Conservation (phyloP, 2,888 invertebrate genomes). For the Mechanitis messenoides region DNA sequence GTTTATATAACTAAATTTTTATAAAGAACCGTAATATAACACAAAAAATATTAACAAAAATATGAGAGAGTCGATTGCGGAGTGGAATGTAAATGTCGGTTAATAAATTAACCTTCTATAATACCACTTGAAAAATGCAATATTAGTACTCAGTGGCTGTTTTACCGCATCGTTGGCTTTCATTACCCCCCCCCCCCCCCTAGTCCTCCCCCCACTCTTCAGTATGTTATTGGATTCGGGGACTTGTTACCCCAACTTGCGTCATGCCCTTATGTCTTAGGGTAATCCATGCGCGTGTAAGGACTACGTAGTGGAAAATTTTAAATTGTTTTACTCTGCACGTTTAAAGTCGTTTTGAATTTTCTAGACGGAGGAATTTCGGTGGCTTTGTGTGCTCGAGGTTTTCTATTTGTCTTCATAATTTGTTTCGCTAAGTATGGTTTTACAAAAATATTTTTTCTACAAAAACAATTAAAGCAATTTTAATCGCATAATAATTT, state of each 20-base stretch:
- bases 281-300: conserved; percentile 7
- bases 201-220: conserved; percentile 10
- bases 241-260: conserved; percentile 22
- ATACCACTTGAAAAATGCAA: conserved; percentile 25
- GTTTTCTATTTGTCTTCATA: not conserved
- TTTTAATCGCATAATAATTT: too few relatives aligned
- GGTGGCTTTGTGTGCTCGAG: not conserved
- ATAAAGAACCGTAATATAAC: too few relatives aligned
- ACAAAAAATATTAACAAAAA: too few relatives aligned
- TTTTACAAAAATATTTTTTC: not conserved
- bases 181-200: conserved; percentile 9
- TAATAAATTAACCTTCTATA: conserved; percentile 18
- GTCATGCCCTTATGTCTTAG: conserved; percentile 6
- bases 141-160: conserved; percentile 21
- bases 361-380: not conserved
- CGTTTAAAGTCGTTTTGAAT: not conserved
- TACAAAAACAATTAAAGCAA: too few relatives aligned
- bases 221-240: conserved; percentile 24
- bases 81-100: conserved; percentile 10
- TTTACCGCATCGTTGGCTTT: conserved; percentile 23
- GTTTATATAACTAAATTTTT: too few relatives aligned
- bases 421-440: not conserved
- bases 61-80: too few relatives aligned
- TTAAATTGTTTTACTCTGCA: conserved; percentile 3
- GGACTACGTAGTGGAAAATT: conserved; percentile 6